These are phyloP conservation scores for Scrobipalpa atriplicella DNA, from an alignment of 2,888 invertebrate genomes.

Conservation along the genomic window DNA sequence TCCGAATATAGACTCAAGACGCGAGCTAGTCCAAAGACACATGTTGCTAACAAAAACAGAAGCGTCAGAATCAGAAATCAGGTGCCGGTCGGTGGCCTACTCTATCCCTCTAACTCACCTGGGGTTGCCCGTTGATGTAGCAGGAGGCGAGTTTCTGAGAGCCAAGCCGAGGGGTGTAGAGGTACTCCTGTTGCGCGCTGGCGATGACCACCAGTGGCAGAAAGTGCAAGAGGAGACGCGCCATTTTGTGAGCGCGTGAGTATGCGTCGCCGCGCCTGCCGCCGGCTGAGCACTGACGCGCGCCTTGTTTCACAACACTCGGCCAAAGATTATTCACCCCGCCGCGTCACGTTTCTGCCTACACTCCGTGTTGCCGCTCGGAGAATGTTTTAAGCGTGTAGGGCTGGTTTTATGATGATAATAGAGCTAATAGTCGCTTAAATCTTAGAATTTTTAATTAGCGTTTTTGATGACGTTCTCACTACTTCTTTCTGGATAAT, in stretches of 20 bases:
- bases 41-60: conserved; percentile 51
- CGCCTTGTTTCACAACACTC: conserved; percentile 68
- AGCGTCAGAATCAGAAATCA: conserved; percentile 28
- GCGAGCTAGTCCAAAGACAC: conserved; percentile 26
- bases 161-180: conserved; percentile 63
- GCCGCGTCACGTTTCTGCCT: conserved; percentile 18
- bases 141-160: conserved; percentile 70
- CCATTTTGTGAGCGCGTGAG: conserved; percentile 58
- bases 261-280: conserved; percentile 65
- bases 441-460: no score
- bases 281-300: conserved; percentile 72
- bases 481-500: no score
- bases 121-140: conserved; percentile 68
- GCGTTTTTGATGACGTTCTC: no score
- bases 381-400: not conserved
- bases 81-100: conserved; percentile 24
- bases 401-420: not conserved
- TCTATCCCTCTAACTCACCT: conserved; percentile 59
- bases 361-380: not conserved
- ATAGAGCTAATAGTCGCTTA: no score
- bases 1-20: conserved; percentile 23
- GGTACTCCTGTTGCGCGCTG: conserved; percentile 62
- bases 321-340: conserved; percentile 56
- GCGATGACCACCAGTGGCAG: conserved; percentile 54
- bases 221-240: conserved; percentile 60